Percentiles rank a stretch among this genome's conserved stretches.
Conservation (phyloP, 2,888 invertebrate species). For the Brenthis hecate region DNA sequence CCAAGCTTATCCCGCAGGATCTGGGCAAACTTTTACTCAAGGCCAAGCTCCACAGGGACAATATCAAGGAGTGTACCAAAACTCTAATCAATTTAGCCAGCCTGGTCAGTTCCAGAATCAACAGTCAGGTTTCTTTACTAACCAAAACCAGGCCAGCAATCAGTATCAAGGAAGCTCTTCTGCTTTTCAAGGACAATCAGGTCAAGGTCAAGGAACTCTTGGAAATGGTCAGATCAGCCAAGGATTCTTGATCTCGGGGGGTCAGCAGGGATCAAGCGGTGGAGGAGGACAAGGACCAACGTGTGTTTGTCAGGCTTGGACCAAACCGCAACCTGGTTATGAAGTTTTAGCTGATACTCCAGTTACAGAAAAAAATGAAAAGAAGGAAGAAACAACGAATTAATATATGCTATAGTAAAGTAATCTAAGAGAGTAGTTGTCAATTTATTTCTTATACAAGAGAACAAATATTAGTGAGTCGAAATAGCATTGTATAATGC, state of each 20-base stretch:
- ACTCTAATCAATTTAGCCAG: conserved; percentile 34
- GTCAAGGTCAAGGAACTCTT: conserved; percentile 31
- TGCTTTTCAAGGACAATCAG: conserved; percentile 33
- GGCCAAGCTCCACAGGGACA: conserved; percentile 30
- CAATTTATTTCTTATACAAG: conserved; percentile 12
- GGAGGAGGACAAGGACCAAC: conserved; percentile 58
- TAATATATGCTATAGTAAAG: conserved; percentile 28
- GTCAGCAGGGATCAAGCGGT: conserved; percentile 40
- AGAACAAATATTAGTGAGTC: neutral
- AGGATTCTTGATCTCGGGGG: conserved; percentile 53
- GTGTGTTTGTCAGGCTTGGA: conserved; percentile 74
- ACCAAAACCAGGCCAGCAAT: conserved; percentile 33
- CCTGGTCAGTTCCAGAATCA: conserved; percentile 33
- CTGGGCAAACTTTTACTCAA: conserved; percentile 31
- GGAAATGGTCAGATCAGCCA: conserved; percentile 43
- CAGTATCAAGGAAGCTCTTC: conserved; percentile 40
- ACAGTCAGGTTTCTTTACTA: conserved; percentile 31
- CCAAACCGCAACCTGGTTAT: conserved; percentile 53
- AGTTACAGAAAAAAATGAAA: conserved; percentile 48
- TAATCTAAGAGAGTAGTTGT: conserved; percentile 4
- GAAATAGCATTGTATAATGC: neutral
- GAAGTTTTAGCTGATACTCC: conserved; percentile 41
- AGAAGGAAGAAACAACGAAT: conserved; percentile 39
- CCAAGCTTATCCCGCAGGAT: conserved; percentile 28
- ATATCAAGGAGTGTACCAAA: conserved; percentile 31